phyloP scores from a whole-genome alignment of 2,888 invertebrate species.

The Pasiphila rectangulata region DNA sequence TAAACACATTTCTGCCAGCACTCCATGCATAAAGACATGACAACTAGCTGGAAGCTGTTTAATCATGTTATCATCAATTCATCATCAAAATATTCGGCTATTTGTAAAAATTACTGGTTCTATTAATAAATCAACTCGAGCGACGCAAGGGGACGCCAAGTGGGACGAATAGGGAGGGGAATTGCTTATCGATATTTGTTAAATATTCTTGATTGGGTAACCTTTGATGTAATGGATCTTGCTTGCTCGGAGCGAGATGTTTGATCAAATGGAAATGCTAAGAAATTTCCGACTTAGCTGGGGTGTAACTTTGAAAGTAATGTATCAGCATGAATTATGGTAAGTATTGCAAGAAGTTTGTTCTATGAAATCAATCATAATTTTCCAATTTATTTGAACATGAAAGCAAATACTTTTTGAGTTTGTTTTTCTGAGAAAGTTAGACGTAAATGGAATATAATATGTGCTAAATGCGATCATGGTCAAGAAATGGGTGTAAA shows the following conservation, averaged over 20 bases:
- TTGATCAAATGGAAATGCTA: conserved; percentile 13
- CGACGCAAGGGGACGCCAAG: conserved; percentile 39
- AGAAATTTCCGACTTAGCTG: conserved; percentile 1
- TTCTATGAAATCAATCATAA: too few relatives aligned
- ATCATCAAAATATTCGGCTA: not conserved
- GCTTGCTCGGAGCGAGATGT: conserved; percentile 18
- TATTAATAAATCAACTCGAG: conserved; percentile 6
- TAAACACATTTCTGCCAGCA: too few relatives aligned
- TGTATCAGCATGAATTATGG: not conserved
- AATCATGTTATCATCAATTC: too few relatives aligned
- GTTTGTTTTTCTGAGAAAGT: too few relatives aligned
- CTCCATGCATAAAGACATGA: too few relatives aligned
- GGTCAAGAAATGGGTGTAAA: too few relatives aligned
- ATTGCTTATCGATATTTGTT: conserved; percentile 25
- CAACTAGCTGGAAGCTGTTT: too few relatives aligned
- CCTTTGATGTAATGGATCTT: conserved; percentile 22
- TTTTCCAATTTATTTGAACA: too few relatives aligned
- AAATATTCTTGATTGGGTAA: conserved; percentile 23
- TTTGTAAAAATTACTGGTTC: not conserved
- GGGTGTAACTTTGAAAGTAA: not conserved
- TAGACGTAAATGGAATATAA: too few relatives aligned
- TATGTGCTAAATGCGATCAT: too few relatives aligned
- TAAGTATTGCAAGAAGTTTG: not conserved
- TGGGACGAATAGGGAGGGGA: conserved; percentile 44
- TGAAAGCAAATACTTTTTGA: not conserved